phyloP scores from a whole-genome alignment of 2,888 invertebrate genomes.

The Acrocera orbiculus region DNA sequence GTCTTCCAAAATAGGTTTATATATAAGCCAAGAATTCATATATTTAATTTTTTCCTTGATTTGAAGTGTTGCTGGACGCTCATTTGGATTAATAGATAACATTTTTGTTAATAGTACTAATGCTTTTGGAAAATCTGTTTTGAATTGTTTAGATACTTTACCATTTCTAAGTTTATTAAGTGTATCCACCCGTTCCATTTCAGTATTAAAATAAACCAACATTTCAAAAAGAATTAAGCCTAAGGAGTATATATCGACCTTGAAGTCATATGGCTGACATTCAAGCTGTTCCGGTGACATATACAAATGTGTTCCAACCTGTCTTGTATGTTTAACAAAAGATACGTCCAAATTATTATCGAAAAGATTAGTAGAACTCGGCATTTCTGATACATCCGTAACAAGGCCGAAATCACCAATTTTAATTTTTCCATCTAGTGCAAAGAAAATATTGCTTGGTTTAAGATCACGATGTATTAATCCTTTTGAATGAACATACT shows the following conservation, averaged over 20 bases:
- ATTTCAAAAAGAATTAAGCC: constrained; percentile 90
- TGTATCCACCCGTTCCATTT: constrained; percentile 67
- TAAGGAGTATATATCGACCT: constrained; percentile 89
- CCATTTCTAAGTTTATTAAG: constrained; percentile 47
- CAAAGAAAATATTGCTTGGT: constrained; percentile 88
- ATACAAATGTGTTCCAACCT: constrained; percentile 78
- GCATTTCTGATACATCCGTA: constrained; percentile 58
- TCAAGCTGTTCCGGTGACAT: constrained; percentile 93
- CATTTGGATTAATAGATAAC: constrained; percentile 53
- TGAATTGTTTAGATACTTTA: constrained; percentile 52
- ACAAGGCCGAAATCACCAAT: constrained; percentile 98
- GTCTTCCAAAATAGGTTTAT: no score
- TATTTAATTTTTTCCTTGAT: constrained; percentile 27
- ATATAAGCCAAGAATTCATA: constrained; percentile 4
- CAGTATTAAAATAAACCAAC: constrained; percentile 73
- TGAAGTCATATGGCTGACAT: constrained; percentile 62
- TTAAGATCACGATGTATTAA: constrained; percentile 94
- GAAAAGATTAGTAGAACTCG: no score
- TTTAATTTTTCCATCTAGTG: constrained; percentile 75
- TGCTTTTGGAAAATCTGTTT: constrained; percentile 44
- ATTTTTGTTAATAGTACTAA: constrained; percentile 54
- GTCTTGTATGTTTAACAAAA: constrained; percentile 45
- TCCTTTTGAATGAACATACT: constrained; percentile 83
- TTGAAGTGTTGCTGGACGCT: constrained; percentile 58
- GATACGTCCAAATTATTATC: constrained; percentile 3